Percentiles rank a stretch among this genome's conserved stretches.
These are phyloP conservation scores for Dromaius novaehollandiae DNA, from an alignment of 2,113 vertebrate genomes.

Conservation along the genomic window DNA sequence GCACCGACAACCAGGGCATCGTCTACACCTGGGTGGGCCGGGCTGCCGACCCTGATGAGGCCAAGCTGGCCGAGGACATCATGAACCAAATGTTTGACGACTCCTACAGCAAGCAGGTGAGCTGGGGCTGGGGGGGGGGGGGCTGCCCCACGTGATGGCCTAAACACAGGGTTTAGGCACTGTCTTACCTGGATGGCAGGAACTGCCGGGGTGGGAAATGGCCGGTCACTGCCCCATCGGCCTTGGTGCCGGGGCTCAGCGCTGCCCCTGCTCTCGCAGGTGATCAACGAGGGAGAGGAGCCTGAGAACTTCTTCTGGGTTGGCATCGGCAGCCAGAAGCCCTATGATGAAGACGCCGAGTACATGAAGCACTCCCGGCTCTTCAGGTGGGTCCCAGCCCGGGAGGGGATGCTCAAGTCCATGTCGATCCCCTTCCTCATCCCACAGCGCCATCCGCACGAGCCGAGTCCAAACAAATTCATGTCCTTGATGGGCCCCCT, in stretches of 20 bases:
- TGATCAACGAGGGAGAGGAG: conserved; percentile 96
- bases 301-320: conserved; percentile 99
- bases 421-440: neutral
- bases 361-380: conserved; percentile 96
- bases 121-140: neutral
- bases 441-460: accelerated
- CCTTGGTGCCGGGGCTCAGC: neutral
- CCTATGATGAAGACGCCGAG: conserved; percentile 91
- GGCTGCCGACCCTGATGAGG: conserved; percentile 92
- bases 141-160: neutral
- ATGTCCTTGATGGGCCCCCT: accelerated
- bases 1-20: conserved; percentile 96
- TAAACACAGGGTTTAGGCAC: neutral
- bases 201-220: accelerated
- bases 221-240: neutral
- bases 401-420: neutral
- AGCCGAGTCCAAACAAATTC: neutral
- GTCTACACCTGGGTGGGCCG: conserved; percentile 98
- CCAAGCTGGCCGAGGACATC: conserved; percentile 95
- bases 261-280: conserved; percentile 68
- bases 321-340: conserved; percentile 92
- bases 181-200: neutral
- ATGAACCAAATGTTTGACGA: conserved; percentile 97
- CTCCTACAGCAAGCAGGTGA: conserved; percentile 97
- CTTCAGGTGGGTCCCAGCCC: conserved; percentile 83